These are phyloP conservation scores for Drosophila subobscura DNA, from an alignment of 1,140 invertebrate genomes.

Conservation along the genomic window DNA sequence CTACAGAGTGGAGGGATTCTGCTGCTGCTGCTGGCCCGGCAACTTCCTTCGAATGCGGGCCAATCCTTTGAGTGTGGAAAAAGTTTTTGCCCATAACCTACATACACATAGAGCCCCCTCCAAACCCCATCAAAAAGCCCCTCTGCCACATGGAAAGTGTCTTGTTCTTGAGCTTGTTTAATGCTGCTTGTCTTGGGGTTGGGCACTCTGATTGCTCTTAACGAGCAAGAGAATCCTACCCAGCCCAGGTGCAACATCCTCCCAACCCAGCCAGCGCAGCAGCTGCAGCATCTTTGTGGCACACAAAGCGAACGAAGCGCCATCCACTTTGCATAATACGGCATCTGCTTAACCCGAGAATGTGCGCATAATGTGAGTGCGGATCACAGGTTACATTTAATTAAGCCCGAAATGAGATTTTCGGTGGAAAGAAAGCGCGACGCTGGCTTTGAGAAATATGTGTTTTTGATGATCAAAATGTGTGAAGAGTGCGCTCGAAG, in stretches of 20 bases:
- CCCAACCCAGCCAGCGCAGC: neutral
- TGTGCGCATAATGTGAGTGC: constrained; percentile 59
- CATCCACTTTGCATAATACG: constrained; percentile 63
- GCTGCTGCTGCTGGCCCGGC: constrained; percentile 44
- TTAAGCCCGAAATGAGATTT: constrained; percentile 70
- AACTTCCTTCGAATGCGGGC: constrained; percentile 64
- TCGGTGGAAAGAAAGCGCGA: neutral
- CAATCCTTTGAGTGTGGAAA: constrained; percentile 52
- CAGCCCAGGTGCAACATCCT: constrained; percentile 38
- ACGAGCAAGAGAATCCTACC: neutral
- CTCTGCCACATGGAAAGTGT: neutral
- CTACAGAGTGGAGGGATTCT: neutral
- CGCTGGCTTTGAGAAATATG: constrained; percentile 46
- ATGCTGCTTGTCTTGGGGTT: constrained; percentile 1
- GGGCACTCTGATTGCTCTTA: constrained; percentile 2
- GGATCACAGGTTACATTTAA: constrained; percentile 72
- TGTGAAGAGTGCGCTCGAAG: constrained; percentile 14
- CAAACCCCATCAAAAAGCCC: neutral
- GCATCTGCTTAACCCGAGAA: constrained; percentile 62
- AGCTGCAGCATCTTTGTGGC: constrained; percentile 7
- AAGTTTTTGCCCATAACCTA: constrained; percentile 48
- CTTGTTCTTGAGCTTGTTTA: constrained; percentile 22
- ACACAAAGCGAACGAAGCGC: constrained; percentile 7
- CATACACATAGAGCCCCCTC: constrained; percentile 6
- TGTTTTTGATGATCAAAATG: constrained; percentile 15